Evolutionary conservation across 2,797 vertebrate species (phyloP).

Genomic region (Tangara arthus): DNA sequence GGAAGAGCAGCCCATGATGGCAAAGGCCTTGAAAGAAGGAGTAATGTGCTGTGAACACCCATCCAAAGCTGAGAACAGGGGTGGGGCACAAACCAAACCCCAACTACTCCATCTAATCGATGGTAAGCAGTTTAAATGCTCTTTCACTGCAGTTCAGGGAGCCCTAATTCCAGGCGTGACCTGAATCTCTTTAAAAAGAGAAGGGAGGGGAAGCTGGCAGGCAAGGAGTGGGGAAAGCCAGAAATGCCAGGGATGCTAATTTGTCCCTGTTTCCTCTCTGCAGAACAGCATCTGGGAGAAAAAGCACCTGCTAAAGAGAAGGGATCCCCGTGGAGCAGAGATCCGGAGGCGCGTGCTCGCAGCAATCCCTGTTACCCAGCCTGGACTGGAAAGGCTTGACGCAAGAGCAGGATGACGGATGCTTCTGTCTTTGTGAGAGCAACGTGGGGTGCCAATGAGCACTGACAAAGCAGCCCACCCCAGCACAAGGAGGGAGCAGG

Average conservation of each 20-base stretch:
- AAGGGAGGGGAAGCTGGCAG: background rate
- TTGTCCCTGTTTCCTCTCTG: background rate
- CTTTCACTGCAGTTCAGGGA: conserved; percentile 20
- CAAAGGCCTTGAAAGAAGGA: background rate
- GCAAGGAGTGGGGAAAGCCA: background rate
- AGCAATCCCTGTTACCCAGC: background rate
- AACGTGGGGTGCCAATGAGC: background rate
- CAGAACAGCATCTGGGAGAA: background rate
- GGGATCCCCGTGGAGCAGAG: background rate
- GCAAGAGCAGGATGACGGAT: background rate
- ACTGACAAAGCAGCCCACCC: background rate
- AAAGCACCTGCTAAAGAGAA: background rate
- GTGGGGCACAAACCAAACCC: background rate
- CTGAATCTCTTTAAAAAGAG: conserved; percentile 33
- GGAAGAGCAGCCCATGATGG: background rate
- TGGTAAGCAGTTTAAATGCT: conserved; percentile 43
- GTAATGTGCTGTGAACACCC: rapidly evolving
- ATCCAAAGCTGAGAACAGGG: background rate
- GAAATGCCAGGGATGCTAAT: background rate
- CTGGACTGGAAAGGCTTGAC: rapidly evolving
- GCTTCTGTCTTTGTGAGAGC: background rate
- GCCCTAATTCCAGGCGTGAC: conserved; percentile 56
- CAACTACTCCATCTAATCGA: background rate
- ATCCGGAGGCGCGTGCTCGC: rapidly evolving
- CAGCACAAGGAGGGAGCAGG: background rate